phyloP scores from a whole-genome alignment of 2,888 invertebrate genomes.

The Fragum whitleyi region DNA sequence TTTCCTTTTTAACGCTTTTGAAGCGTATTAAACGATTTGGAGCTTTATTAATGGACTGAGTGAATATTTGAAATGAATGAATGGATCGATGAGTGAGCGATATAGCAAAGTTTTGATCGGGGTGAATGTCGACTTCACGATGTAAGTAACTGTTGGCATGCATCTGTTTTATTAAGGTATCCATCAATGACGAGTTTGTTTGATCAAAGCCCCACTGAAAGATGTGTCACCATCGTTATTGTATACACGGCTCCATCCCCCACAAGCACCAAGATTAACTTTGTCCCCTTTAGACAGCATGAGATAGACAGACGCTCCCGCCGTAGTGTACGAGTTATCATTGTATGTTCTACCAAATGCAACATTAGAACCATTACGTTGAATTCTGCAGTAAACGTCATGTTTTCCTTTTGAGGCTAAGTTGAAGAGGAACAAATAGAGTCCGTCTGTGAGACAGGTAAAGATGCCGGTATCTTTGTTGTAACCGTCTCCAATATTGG shows the following conservation, averaged over 20 bases:
- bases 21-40: too few species aligned
- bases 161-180: too few species aligned
- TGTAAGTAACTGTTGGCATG: too few species aligned
- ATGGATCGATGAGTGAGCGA: too few species aligned
- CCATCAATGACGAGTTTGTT: too few species aligned
- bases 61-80: too few species aligned
- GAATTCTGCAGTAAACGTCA: not conserved
- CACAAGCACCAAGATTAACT: not conserved
- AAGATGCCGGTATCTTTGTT: not conserved
- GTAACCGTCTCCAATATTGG: conserved; percentile 3
- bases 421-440: not conserved
- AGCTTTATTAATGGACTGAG: too few species aligned
- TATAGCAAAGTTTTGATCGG: too few species aligned
- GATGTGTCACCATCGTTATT: not conserved
- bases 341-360: not conserved
- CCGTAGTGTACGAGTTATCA: not conserved
- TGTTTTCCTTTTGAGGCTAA: not conserved
- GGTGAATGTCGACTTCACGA: too few species aligned
- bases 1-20: too few species aligned
- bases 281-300: not conserved
- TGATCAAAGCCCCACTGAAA: not conserved
- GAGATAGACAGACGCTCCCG: not conserved
- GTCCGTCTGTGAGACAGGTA: not conserved
- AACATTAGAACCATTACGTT: not conserved
- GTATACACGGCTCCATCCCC: not conserved